Conservation (phyloP, 1,140 invertebrate genomes). For the Plectrocnemia conspersa region DNA sequence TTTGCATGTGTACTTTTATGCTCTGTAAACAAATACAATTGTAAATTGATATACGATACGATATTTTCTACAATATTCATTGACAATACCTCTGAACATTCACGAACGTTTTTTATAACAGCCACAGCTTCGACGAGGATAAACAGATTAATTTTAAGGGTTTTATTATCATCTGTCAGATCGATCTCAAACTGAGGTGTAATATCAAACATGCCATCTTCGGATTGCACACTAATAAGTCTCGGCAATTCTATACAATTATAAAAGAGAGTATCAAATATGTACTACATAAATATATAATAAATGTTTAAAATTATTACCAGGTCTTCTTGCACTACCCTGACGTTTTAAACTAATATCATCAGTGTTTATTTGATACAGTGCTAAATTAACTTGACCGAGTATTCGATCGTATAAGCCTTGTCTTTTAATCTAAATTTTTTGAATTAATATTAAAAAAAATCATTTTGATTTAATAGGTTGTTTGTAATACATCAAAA, state of each 20-base stretch:
- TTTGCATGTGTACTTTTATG: constrained; percentile 76
- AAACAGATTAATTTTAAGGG: constrained; percentile 54
- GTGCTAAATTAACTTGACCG: constrained; percentile 24
- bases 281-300: neutral
- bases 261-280: neutral
- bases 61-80: constrained; percentile 56
- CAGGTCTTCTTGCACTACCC: constrained; percentile 27
- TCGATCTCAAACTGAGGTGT: constrained; percentile 47
- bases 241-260: constrained; percentile 27
- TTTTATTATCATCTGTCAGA: constrained; percentile 44
- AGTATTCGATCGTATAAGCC: constrained; percentile 28
- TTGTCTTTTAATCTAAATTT: constrained; percentile 30
- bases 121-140: constrained; percentile 82
- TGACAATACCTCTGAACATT: constrained; percentile 78
- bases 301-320: constrained; percentile 19
- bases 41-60: constrained; percentile 9
- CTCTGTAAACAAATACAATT: constrained; percentile 55
- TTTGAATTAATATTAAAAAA: too few species aligned
- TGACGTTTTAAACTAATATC: constrained; percentile 28
- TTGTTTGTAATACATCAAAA: neutral
- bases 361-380: constrained; percentile 30
- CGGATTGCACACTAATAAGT: constrained; percentile 40
- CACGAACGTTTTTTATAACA: constrained; percentile 77
- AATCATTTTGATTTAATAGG: too few species aligned
- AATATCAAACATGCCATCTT: constrained; percentile 45